phyloP scores from a whole-genome alignment of 2,888 invertebrate genomes.

The Protodeltote pygarga region DNA sequence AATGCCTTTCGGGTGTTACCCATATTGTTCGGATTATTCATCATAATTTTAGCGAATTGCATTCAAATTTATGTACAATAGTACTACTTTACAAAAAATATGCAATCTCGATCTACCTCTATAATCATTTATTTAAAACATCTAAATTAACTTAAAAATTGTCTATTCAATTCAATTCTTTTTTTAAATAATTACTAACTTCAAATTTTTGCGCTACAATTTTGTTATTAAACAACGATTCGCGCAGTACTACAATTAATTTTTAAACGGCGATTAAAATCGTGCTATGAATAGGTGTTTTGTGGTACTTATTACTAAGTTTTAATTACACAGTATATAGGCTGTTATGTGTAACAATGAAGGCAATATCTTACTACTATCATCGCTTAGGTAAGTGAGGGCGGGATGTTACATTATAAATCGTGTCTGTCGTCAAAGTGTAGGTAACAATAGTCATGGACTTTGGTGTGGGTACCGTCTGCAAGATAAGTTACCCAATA shows the following conservation, averaged over 20 bases:
- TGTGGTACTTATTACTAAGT: conserved; percentile 30
- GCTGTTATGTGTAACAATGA: conserved; percentile 56
- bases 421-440: conserved; percentile 66
- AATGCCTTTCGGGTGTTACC: too few species aligned
- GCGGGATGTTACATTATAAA: conserved; percentile 69
- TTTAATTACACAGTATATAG: conserved; percentile 55
- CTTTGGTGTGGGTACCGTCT: conserved; percentile 15
- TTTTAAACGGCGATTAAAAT: not conserved
- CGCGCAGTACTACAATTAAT: not conserved
- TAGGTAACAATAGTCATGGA: conserved; percentile 64
- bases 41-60: too few species aligned
- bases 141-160: too few species aligned
- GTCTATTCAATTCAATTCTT: too few species aligned
- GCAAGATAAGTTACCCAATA: conserved; percentile 5
- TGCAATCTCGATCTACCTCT: too few species aligned
- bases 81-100: too few species aligned
- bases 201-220: too few species aligned
- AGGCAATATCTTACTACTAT: conserved; percentile 53
- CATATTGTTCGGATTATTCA: too few species aligned
- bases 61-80: too few species aligned
- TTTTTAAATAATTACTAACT: too few species aligned
- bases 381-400: conserved; percentile 53
- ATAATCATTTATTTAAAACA: too few species aligned
- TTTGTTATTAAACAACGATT: not conserved
- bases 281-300: conserved; percentile 3